Conservation (phyloP, 2,113 vertebrate species). For the Monopterus albus region DNA sequence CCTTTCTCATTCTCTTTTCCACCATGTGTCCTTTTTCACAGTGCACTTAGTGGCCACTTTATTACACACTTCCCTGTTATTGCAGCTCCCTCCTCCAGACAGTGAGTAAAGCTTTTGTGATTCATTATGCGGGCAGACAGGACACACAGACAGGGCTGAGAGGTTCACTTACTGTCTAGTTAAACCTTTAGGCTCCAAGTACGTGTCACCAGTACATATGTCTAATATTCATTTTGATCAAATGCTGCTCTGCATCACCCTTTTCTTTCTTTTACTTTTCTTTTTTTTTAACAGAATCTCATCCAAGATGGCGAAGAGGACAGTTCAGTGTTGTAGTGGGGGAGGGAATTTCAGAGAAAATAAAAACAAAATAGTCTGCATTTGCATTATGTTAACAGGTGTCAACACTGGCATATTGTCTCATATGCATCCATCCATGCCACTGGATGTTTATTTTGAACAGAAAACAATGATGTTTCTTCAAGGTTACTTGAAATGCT, state of each 20-base stretch:
- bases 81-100: conserved; percentile 33
- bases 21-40: conserved; percentile 36
- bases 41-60: conserved; percentile 46
- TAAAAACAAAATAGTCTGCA: not conserved
- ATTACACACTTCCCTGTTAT: conserved; percentile 36
- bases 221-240: not conserved
- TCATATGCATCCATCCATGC: not conserved
- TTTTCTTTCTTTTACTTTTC: too few relatives aligned
- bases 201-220: conserved; percentile 12
- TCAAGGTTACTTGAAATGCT: too few relatives aligned
- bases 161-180: conserved; percentile 33
- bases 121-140: conserved; percentile 32
- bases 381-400: not conserved
- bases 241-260: conserved; percentile 1
- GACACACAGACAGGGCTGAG: conserved; percentile 21
- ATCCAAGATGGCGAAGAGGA: too few relatives aligned
- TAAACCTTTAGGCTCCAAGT: not conserved
- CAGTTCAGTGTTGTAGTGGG: too few relatives aligned
- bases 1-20: conserved; percentile 15
- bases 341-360: too few relatives aligned
- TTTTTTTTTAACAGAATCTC: too few relatives aligned
- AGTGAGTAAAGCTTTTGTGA: conserved; percentile 44
- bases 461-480: too few relatives aligned
- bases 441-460: not conserved
- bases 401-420: not conserved